Conservation (phyloP, 53 echinoderm and acorn worm genomes). For the Echinometra lucunter region DNA sequence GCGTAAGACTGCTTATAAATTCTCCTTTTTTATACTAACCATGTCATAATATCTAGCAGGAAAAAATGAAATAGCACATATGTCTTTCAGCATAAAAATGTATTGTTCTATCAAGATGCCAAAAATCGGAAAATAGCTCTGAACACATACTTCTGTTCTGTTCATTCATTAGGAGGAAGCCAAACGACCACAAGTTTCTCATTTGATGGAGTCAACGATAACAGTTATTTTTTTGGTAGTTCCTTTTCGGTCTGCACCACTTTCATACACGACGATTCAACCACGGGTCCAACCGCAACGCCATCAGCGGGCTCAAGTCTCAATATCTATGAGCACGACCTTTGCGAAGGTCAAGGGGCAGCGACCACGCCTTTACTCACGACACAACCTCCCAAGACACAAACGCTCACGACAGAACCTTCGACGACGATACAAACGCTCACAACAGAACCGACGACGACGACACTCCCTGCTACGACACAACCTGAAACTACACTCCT, state of each 20-base stretch:
- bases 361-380: not conserved
- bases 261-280: not conserved
- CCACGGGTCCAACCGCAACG: not conserved
- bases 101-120: too few relatives aligned
- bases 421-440: not conserved
- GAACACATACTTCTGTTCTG: not conserved
- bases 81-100: too few relatives aligned
- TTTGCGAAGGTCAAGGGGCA: not conserved
- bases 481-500: not conserved
- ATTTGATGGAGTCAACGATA: not conserved
- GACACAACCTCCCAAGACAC: not conserved
- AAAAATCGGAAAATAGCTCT: too few relatives aligned
- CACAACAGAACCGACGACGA: not conserved
- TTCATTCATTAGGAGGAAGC: not conserved
- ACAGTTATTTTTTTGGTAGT: not conserved
- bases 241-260: not conserved
- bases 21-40: too few relatives aligned
- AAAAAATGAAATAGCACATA: too few relatives aligned
- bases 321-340: not conserved
- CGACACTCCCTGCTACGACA: not conserved
- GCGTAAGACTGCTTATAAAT: too few relatives aligned
- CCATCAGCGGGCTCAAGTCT: not conserved
- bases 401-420: not conserved
- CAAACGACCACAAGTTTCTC: not conserved
- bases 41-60: too few relatives aligned